Base-by-base conservation (phyloP, 2,113 vertebrate species). In the Periophthalmodon schlosseri region DNA sequence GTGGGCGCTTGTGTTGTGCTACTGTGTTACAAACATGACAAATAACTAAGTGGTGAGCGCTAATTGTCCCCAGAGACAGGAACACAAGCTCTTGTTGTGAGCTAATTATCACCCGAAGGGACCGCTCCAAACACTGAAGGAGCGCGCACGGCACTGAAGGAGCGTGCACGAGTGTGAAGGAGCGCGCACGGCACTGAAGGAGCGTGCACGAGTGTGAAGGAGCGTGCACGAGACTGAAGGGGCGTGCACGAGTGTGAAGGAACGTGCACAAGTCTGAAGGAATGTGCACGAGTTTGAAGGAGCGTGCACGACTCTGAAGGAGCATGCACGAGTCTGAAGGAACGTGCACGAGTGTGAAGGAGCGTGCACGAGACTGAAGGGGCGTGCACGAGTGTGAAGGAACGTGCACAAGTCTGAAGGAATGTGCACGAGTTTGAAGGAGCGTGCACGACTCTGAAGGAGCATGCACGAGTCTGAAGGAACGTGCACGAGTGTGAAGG, bases 31-130 rank as follows among this genome's bases (percentile, higher is more conserved):
- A 87, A 88, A 88, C 75, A 81, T 88, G 88, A 88, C 88, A 90
- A 91, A 88, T 86, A 36, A 57, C 84, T 82, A 85, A 85, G 79
- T 81, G 68, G 81, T 68, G 76, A 81, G 75, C 57, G 28, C 85
- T 91, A 88, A 91, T 90, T 92, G 88, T 90, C 89, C 79, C 87
- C 46, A 0, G 83, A 78, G 89, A 67, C 85, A 3, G 23, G 18
- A 69, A 73, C 63, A 72, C 78, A 44, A 85, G 81, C 10, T 69
- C 78, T 88, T 77, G 84, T 82, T 86, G 86, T 74, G 84, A 74
- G 83, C 74, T 91, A 92, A 91, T 91, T 90, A 86, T 89, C 76
- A 82, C 88, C 89, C 87, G 66, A 33, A 81, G 89, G 89, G 82
- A 87, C 76, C 12, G 50, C 72, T 57, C 68, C 33, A 58, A 75